A percentile compares a stretch with the other conserved stretches of the same genome.
These are phyloP conservation scores for Stictonetta naevosa DNA, from an alignment of 2,113 vertebrate species.

Conservation along the genomic window DNA sequence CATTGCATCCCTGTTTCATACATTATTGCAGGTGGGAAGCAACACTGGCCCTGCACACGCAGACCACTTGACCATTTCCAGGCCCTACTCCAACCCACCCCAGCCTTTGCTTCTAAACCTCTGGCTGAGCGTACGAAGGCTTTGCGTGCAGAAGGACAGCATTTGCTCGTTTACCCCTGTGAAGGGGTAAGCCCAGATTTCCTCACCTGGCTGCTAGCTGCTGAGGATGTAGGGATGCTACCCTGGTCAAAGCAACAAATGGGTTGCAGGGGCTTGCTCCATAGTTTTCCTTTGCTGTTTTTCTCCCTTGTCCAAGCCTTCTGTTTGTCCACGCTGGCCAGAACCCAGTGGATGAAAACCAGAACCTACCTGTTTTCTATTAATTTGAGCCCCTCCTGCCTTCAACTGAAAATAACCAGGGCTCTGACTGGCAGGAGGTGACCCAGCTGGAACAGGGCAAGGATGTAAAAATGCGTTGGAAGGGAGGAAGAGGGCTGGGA, in stretches of 20 bases:
- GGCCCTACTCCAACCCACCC: too few relatives aligned
- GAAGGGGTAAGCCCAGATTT: not conserved
- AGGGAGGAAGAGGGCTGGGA: not conserved
- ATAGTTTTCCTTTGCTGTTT: not conserved
- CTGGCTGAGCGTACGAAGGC: too few relatives aligned
- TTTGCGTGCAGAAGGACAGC: too few relatives aligned
- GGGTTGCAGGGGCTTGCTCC: not conserved
- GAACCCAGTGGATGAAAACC: not conserved
- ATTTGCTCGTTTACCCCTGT: too few relatives aligned
- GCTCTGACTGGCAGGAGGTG: not conserved
- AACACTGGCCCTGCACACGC: too few relatives aligned
- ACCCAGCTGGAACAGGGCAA: not conserved
- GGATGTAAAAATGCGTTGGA: not conserved
- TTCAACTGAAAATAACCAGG: slow-evolving; percentile 20
- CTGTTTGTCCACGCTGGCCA: not conserved
- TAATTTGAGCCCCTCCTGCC: not conserved
- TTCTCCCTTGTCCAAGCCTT: not conserved
- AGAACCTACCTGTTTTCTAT: slow-evolving; percentile 4
- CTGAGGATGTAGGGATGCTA: not conserved
- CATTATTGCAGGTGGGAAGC: too few relatives aligned
- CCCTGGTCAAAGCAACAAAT: not conserved
- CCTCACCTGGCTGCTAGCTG: not conserved
- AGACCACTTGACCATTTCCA: too few relatives aligned
- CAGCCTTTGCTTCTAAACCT: too few relatives aligned
- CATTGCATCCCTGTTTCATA: too few relatives aligned